phyloP scores from a whole-genome alignment of 2,888 invertebrate genomes.

The Mylabris sibirica region DNA sequence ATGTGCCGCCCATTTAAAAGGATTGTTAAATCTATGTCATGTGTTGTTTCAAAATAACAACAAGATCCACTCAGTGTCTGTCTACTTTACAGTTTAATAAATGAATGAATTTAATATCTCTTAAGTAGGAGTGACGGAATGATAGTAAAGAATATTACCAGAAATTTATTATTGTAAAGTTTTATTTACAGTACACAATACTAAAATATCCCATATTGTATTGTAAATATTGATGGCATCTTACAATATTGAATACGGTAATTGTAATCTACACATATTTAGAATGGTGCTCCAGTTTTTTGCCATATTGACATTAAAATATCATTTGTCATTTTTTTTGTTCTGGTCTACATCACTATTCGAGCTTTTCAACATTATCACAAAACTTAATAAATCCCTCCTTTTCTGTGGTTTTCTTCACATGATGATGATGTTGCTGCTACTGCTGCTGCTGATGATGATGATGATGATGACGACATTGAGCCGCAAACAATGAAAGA shows the following conservation, averaged over 20 bases:
- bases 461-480: not conserved
- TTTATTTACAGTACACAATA: not conserved
- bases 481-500: slow-evolving; percentile 3
- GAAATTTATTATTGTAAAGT: not conserved
- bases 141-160: not conserved
- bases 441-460: too few relatives aligned
- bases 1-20: not conserved
- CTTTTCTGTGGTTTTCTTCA: not conserved
- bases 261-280: slow-evolving; percentile 4
- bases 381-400: slow-evolving; percentile 11
- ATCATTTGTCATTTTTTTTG: not conserved
- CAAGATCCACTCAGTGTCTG: slow-evolving; percentile 5
- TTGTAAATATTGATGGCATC: not conserved
- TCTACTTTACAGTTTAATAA: slow-evolving; percentile 11
- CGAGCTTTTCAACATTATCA: not conserved
- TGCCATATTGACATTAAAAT: not conserved
- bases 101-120: slow-evolving; percentile 7
- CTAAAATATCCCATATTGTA: not conserved
- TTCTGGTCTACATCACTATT: not conserved
- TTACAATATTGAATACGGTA: not conserved
- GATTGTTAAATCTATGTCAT: slow-evolving; percentile 1
- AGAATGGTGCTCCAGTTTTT: not conserved
- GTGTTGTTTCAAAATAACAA: slow-evolving; percentile 3
- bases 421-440: not conserved
- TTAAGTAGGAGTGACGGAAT: not conserved